Conservation (phyloP, 2,888 invertebrate genomes). For the Erynnis tages region DNA sequence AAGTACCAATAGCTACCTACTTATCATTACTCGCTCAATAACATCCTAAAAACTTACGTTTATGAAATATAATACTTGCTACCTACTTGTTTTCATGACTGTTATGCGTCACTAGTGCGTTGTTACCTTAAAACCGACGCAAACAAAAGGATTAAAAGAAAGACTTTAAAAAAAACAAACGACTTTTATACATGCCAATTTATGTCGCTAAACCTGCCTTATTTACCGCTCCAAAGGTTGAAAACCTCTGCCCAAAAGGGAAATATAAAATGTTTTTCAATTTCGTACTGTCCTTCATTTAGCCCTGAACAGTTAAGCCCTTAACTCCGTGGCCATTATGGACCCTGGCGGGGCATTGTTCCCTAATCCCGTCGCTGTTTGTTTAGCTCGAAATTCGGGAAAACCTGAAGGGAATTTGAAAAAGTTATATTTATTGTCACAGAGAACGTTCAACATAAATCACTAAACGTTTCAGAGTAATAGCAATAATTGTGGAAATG, state of each 20-base stretch:
- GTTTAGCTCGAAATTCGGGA: conserved; percentile 2
- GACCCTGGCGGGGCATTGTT: conserved; percentile 16
- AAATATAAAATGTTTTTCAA: conserved; percentile 12
- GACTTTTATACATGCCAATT: background rate
- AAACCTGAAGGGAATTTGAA: conserved; percentile 4
- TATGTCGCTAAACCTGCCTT: background rate
- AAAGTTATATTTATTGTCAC: conserved; percentile 3
- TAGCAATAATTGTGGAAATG: too few relatives aligned
- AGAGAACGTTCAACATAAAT: background rate
- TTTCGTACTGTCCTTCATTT: conserved; percentile 9
- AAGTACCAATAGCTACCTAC: too few relatives aligned
- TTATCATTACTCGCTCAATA: too few relatives aligned
- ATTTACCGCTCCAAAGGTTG: background rate
- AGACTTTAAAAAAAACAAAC: too few relatives aligned
- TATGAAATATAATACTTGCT: too few relatives aligned
- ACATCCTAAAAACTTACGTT: too few relatives aligned
- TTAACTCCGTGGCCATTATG: conserved; percentile 26
- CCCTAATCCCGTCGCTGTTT: conserved; percentile 14
- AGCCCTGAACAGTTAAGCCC: conserved; percentile 15
- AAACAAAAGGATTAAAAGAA: too few relatives aligned
- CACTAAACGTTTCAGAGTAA: background rate
- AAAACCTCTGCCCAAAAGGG: background rate
- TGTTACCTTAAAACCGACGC: too few relatives aligned
- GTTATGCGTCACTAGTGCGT: too few relatives aligned
- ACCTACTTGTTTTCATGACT: too few relatives aligned